These are phyloP conservation scores for Panagrolaimus sp. DNA, from an alignment of 1,140 invertebrate species.

Conservation along the genomic window DNA sequence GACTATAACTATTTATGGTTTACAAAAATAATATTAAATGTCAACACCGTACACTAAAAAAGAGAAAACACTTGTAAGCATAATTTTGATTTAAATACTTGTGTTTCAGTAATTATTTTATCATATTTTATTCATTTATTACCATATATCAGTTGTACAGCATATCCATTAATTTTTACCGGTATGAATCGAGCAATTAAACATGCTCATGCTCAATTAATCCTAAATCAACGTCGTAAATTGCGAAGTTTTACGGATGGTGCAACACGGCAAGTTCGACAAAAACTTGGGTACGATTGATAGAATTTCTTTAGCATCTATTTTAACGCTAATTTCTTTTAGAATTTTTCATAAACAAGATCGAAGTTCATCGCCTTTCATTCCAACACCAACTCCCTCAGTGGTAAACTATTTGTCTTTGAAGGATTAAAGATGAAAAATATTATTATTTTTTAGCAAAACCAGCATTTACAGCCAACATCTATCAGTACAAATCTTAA, in stretches of 20 bases:
- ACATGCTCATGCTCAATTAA: slow-evolving; percentile 36
- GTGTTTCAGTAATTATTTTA: slow-evolving; percentile 36
- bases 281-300: slow-evolving; percentile 19
- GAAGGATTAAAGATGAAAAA: too few species aligned
- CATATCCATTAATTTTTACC: slow-evolving; percentile 44
- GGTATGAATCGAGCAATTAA: slow-evolving; percentile 44
- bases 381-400: too few species aligned
- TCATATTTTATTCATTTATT: slow-evolving; percentile 42
- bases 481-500: too few species aligned
- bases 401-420: too few species aligned
- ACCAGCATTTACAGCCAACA: too few species aligned
- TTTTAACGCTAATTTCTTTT: not conserved
- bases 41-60: too few species aligned
- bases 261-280: slow-evolving; percentile 25
- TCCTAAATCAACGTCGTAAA: slow-evolving; percentile 29
- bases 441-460: too few species aligned
- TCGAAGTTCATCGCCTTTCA: too few species aligned
- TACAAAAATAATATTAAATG: not conserved
- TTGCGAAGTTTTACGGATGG: slow-evolving; percentile 31
- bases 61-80: too few species aligned
- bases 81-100: too few species aligned
- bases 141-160: slow-evolving; percentile 40
- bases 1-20: too few species aligned
- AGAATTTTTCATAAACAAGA: not conserved
- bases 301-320: not conserved